phyloP scores from a whole-genome alignment of 2,888 invertebrate genomes.

The Nemapogon koenigi region DNA sequence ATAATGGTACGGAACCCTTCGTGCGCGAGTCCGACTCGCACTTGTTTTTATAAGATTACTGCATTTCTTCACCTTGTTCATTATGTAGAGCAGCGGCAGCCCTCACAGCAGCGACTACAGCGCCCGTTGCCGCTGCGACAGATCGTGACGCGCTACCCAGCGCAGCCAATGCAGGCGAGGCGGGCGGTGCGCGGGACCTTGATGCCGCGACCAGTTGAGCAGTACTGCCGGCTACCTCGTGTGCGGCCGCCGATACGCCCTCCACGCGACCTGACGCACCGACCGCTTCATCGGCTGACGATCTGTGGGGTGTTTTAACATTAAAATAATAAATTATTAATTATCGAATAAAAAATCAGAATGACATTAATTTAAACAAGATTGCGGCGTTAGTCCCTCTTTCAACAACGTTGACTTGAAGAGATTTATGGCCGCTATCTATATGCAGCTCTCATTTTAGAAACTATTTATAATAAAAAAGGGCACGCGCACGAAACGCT shows the following conservation, averaged over 20 bases:
- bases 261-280: slow-evolving; percentile 86
- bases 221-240: slow-evolving; percentile 94
- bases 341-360: slow-evolving; percentile 6
- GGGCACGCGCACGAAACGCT: no score
- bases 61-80: slow-evolving; percentile 76
- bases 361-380: no score
- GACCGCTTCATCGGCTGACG: slow-evolving; percentile 92
- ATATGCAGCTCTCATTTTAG: no score
- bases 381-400: no score
- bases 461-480: no score
- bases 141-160: slow-evolving; percentile 85
- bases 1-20: no score
- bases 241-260: slow-evolving; percentile 94
- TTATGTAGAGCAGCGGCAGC: slow-evolving; percentile 86
- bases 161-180: slow-evolving; percentile 78
- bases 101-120: slow-evolving; percentile 93
- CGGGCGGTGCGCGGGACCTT: slow-evolving; percentile 90
- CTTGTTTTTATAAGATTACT: no score
- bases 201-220: slow-evolving; percentile 98
- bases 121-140: slow-evolving; percentile 90
- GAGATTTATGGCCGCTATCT: no score
- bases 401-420: no score
- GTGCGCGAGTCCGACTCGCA: no score
- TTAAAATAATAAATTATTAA: background rate
- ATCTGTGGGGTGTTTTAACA: no score